Conservation (phyloP, 2,888 invertebrate genomes). For the Schizotus pectinicornis region DNA sequence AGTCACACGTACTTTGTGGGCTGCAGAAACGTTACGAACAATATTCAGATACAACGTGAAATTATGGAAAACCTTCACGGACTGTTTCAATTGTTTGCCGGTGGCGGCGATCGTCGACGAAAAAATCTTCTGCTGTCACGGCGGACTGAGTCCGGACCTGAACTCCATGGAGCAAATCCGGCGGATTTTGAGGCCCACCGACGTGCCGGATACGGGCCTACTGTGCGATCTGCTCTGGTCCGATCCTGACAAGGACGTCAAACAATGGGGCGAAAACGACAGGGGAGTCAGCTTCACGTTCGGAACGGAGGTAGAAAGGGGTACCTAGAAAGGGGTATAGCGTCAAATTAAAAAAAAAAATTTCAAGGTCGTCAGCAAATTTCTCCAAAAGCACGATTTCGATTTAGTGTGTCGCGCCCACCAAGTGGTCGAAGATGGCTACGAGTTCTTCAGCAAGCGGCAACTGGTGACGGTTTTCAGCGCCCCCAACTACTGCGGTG, state of each 20-base stretch:
- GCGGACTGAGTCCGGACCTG: slow-evolving; percentile 85
- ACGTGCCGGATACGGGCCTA: slow-evolving; percentile 97
- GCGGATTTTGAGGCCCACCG: slow-evolving; percentile 97
- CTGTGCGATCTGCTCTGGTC: slow-evolving; percentile 98
- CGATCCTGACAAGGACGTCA: slow-evolving; percentile 96
- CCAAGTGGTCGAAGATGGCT: slow-evolving; percentile 99
- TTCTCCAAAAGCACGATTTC: slow-evolving; percentile 98
- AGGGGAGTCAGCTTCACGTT: slow-evolving; percentile 99
- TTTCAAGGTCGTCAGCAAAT: slow-evolving; percentile 92
- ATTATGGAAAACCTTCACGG: slow-evolving; percentile 99
- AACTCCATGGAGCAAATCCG: slow-evolving; percentile 99
- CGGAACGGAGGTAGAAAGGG: slow-evolving; percentile 82
- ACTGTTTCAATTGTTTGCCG: slow-evolving; percentile 98
- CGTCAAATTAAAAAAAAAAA: no score
- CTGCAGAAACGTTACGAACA: slow-evolving; percentile 1
- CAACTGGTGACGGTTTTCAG: slow-evolving; percentile 93
- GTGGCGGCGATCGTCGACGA: slow-evolving; percentile 93
- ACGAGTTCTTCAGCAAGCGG: slow-evolving; percentile 97
- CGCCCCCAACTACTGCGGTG: slow-evolving; percentile 94
- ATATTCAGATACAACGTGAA: slow-evolving; percentile 94
- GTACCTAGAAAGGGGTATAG: no score
- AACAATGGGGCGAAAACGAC: slow-evolving; percentile 99
- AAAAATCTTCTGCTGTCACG: slow-evolving; percentile 80
- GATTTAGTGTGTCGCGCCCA: slow-evolving; percentile 99
- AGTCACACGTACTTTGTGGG: background rate